phyloP scores from a whole-genome alignment of 2,797 vertebrate species.

The Cossypha heuglini region DNA sequence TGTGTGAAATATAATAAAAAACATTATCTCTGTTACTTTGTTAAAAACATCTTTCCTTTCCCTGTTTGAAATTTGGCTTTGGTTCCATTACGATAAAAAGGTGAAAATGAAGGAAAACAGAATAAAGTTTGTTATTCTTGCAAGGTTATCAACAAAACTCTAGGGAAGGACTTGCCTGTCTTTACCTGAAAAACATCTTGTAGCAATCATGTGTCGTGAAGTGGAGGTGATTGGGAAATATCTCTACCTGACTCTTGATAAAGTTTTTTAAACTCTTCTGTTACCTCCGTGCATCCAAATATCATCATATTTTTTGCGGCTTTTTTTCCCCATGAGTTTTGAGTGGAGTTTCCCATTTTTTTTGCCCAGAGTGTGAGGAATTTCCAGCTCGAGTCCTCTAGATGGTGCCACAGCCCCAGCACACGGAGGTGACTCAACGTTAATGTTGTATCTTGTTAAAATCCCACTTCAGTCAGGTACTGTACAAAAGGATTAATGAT shows the following conservation, averaged over 20 bases:
- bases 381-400: constrained; percentile 59
- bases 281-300: neutral
- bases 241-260: neutral
- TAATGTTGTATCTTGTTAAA: constrained; percentile 9
- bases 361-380: neutral
- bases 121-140: neutral
- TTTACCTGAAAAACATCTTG: neutral
- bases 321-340: neutral
- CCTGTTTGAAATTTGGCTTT: neutral
- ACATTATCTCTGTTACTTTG: neutral
- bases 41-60: neutral
- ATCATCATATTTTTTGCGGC: neutral
- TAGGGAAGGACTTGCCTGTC: neutral
- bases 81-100: neutral
- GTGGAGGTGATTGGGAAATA: neutral
- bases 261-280: neutral
- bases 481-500: neutral
- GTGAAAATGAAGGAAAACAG: neutral
- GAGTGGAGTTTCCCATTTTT: neutral
- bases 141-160: neutral
- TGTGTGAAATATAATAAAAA: neutral
- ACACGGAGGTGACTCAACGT: neutral
- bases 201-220: neutral
- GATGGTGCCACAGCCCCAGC: constrained; percentile 73
- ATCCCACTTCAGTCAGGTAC: neutral